These are phyloP conservation scores for Scaptomyza flava DNA, from an alignment of 2,888 invertebrate genomes.

Conservation along the genomic window DNA sequence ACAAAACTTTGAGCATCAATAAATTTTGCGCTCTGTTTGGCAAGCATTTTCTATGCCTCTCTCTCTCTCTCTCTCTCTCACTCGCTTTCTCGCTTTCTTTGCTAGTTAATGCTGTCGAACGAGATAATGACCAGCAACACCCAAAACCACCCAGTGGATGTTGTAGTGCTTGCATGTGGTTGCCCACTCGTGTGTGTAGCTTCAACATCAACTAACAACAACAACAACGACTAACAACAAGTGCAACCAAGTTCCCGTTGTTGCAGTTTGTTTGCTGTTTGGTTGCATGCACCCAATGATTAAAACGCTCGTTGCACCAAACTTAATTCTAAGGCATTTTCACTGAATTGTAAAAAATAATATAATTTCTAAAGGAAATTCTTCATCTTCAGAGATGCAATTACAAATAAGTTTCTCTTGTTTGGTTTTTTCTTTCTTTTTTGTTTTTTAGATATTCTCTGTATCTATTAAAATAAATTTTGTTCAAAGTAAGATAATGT, in stretches of 20 bases:
- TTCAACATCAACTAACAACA: slow-evolving; percentile 11
- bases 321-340: slow-evolving; percentile 76
- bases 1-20: slow-evolving; percentile 41
- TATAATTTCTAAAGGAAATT: slow-evolving; percentile 75
- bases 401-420: slow-evolving; percentile 63
- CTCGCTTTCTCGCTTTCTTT: slow-evolving; percentile 5
- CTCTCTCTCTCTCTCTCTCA: not conserved
- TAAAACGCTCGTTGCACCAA: slow-evolving; percentile 67
- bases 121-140: slow-evolving; percentile 70
- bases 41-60: slow-evolving; percentile 20
- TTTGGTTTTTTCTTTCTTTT: slow-evolving; percentile 19
- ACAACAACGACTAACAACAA: slow-evolving; percentile 12
- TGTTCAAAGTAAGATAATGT: no score
- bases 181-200: slow-evolving; percentile 60
- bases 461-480: not conserved
- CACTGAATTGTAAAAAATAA: slow-evolving; percentile 69
- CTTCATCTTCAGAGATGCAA: slow-evolving; percentile 55
- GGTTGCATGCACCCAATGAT: slow-evolving; percentile 74
- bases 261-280: slow-evolving; percentile 49
- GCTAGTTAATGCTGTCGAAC: slow-evolving; percentile 67
- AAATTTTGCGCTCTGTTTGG: slow-evolving; percentile 52
- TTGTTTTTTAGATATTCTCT: slow-evolving; percentile 15
- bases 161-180: slow-evolving; percentile 31
- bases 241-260: slow-evolving; percentile 58
- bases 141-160: slow-evolving; percentile 62